Conservation (phyloP, 2,888 invertebrate species). For the Dasypogon diadema region DNA sequence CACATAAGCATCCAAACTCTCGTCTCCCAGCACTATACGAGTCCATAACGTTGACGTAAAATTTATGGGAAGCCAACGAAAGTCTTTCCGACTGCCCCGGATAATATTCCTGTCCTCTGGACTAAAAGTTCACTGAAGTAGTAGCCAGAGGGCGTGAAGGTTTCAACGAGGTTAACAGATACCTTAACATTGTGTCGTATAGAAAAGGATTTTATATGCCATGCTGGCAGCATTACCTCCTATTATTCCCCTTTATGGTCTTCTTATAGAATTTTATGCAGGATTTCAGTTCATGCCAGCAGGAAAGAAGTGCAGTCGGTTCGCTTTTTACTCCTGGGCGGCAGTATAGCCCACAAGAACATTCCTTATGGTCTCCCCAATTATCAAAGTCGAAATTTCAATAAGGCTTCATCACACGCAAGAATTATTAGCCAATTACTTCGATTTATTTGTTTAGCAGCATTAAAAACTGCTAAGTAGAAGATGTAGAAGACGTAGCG, state of each 20-base stretch:
- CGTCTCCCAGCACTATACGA: not conserved
- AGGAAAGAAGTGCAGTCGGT: not conserved
- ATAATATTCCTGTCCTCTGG: not conserved
- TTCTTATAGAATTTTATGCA: constrained; percentile 12
- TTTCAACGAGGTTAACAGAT: constrained; percentile 5
- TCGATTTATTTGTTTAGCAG: constrained; percentile 56
- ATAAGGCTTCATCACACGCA: constrained; percentile 55
- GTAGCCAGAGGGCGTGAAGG: constrained; percentile 18
- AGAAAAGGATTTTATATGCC: constrained; percentile 20
- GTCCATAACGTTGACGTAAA: constrained; percentile 26
- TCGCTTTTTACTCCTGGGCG: not conserved
- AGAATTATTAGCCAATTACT: constrained; percentile 55
- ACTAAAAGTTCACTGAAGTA: constrained; percentile 28
- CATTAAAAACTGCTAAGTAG: not conserved
- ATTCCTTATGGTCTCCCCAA: constrained; percentile 50
- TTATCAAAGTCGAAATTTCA: constrained; percentile 55
- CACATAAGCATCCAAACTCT: constrained; percentile 11
- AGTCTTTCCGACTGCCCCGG: not conserved
- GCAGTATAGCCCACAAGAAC: not conserved
- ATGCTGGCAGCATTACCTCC: not conserved
- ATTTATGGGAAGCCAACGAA: constrained; percentile 48
- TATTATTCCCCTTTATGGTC: constrained; percentile 26
- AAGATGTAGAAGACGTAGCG: not conserved
- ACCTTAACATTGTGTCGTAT: not conserved
- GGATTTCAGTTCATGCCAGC: constrained; percentile 29